Percentiles rank a stretch among this genome's conserved stretches.
phyloP scores from a whole-genome alignment of 2,888 invertebrate genomes.

The Dendrolimus houi region DNA sequence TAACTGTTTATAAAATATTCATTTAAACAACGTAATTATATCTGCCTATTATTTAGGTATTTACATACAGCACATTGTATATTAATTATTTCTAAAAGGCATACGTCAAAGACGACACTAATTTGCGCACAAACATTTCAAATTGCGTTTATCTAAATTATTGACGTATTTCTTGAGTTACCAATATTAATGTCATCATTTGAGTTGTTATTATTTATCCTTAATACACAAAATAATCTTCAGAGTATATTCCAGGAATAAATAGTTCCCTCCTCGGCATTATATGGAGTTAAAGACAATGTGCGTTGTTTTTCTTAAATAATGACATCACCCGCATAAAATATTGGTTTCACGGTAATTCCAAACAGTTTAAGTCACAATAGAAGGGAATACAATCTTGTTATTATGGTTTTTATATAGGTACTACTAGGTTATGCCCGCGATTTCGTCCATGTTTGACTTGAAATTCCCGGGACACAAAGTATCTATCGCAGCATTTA shows the following conservation, averaged over 20 bases:
- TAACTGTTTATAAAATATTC: too few species aligned
- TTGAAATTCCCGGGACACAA: too few species aligned
- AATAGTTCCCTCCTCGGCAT: neutral
- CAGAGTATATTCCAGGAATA: neutral
- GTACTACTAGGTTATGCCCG: too few species aligned
- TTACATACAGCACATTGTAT: too few species aligned
- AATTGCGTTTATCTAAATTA: neutral
- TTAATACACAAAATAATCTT: neutral
- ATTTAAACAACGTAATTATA: too few species aligned
- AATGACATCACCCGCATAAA: slow-evolving; percentile 54
- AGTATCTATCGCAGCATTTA: too few species aligned
- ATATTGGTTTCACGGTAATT: slow-evolving; percentile 27
- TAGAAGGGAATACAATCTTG: too few species aligned
- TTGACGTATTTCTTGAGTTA: neutral
- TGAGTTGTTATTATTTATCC: neutral
- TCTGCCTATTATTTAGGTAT: too few species aligned
- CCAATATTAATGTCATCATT: neutral
- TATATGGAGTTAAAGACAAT: slow-evolving; percentile 6
- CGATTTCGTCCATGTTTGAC: too few species aligned
- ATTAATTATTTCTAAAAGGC: too few species aligned
- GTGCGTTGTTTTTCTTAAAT: slow-evolving; percentile 8
- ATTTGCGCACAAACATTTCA: neutral
- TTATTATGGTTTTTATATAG: too few species aligned
- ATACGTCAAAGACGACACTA: neutral
- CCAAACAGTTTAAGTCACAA: slow-evolving; percentile 37